Base-by-base conservation (phyloP, 2,888 invertebrate species). In the Lumbricus terrestris region DNA sequence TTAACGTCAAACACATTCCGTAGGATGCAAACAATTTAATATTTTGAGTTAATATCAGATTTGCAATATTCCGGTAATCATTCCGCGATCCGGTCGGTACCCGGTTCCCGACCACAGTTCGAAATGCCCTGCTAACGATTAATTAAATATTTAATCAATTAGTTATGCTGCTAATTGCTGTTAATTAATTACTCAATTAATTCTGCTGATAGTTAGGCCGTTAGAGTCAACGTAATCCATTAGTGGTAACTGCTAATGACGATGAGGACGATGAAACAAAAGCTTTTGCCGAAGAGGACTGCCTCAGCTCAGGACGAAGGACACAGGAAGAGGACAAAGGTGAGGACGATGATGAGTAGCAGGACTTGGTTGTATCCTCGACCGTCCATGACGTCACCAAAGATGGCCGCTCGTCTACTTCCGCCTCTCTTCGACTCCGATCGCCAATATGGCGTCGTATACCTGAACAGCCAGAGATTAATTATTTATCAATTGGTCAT, bases 291-390 rank as follows among this genome's bases (percentile, higher is more conserved):
- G 35, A 6, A 15, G 85, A 35, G 13, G 37, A 23, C 20, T 20
- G 85, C 35, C 37, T 34, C 35, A 33, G 16, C 8, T 85, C 35
- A 35, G 33, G 37, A 20, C 6, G 34, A 35, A n/a, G 34, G 33
- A 35, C 85, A 35, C 23, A 85, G 34, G 85, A 37, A 34, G 85
- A 85, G 37, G 85, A 35, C 29, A 69, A 69, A n/a, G 69, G n/a
- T 8, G 69, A 69, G 69, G 69, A 29, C 29, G 69, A 69, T 29
- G 69, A 69, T 8, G 69, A 54, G 23, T 3, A 69, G 69, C 29
- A 69, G 69, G 69, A 69, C 69, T 69, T 69, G 69, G 69, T n/a
- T n/a, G 69, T n/a, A n/a, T 69, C 69, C 69, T 69, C 69, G n/a
- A 69, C 69, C 69, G 11, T 8, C 69, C n/a, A 29, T 16, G 69